Base-by-base conservation (phyloP, 1,140 invertebrate genomes). In the Drosophila chauvacae region DNA sequence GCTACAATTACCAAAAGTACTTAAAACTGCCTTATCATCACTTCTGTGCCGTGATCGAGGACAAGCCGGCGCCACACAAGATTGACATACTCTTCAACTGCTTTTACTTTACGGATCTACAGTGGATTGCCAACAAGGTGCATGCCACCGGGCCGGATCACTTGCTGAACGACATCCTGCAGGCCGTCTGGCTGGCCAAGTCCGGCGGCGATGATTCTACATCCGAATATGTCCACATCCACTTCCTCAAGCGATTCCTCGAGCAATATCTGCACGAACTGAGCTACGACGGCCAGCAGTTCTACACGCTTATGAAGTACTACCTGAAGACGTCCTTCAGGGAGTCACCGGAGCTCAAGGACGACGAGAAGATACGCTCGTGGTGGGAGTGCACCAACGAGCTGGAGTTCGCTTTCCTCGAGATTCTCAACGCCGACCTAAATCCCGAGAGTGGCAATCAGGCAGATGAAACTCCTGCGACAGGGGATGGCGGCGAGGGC, bases 21-120 rank as follows among this genome's bases (percentile, higher is more conserved):
- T 96, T 97, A 92, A 97, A 98, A 93, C 93, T 97, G 47, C 97
- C 97, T 58, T 96, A 95, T 93, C 96, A 97, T 75, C 93, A 92
- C 65, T 92, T 93, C 68, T 91, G 90, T 88, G 80, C 85, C 71
- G 82, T 91, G 42, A 91, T 92, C 70, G 91, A 92, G 78, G 88
- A 92, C 37, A 90, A 91, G 44, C 78, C 85, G 57, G 80, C 90
- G 59, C 23, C 81, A 48, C 90, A 90, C 70, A 92, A 92, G 68
- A 80, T 92, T 48, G 91, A 92, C 68, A 92, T 92, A 73, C 78
- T 91, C 51, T 92, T 90, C 58, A 86, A 92, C 60, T 92, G 87
- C 58, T 92, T 91, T 79, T 92, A 92, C 71, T 92, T 96, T 73
- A 95, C 94, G 14, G 94, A 96, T 85, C 91, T 95, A 7, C 94